Evolutionary conservation across 2,797 vertebrate genomes (phyloP).

Genomic region (Pseudotriccus pelzelni): DNA sequence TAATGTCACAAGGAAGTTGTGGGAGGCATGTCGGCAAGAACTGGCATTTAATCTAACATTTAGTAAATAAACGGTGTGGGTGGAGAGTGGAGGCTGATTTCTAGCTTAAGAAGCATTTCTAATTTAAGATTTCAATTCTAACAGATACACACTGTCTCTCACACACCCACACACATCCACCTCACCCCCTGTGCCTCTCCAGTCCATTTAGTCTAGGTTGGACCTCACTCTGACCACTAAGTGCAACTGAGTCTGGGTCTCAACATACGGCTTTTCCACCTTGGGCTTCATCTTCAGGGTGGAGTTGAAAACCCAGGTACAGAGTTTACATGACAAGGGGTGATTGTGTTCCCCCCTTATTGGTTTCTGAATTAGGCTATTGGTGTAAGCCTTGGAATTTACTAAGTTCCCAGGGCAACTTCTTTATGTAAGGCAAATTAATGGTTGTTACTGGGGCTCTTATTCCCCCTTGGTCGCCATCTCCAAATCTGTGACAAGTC

Average conservation of each 20-base stretch:
- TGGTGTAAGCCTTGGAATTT: not conserved
- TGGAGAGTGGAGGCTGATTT: not conserved
- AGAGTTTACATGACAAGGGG: not conserved
- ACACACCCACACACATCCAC: not conserved
- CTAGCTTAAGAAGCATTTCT: not conserved
- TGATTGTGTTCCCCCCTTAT: not conserved
- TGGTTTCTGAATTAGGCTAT: not conserved
- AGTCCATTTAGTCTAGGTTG: rapidly evolving
- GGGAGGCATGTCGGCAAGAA: not conserved
- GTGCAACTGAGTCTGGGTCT: rapidly evolving
- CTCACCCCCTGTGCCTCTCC: not conserved
- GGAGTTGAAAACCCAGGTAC: not conserved
- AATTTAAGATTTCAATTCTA: not conserved
- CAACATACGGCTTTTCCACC: rapidly evolving
- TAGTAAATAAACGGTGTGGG: not conserved
- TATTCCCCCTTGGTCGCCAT: not conserved
- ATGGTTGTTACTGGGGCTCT: not conserved
- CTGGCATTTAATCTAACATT: not conserved
- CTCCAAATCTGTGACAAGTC: not conserved
- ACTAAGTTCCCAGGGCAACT: not conserved
- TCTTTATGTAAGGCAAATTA: not conserved
- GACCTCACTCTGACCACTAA: not conserved
- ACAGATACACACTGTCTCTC: not conserved
- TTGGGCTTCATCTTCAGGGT: not conserved
- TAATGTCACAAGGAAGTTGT: not conserved